Evolutionary conservation across 2,797 vertebrate genomes (phyloP), one percentile per base, ranked within the genome.

Genomic region (Bufotes viridis): DNA sequence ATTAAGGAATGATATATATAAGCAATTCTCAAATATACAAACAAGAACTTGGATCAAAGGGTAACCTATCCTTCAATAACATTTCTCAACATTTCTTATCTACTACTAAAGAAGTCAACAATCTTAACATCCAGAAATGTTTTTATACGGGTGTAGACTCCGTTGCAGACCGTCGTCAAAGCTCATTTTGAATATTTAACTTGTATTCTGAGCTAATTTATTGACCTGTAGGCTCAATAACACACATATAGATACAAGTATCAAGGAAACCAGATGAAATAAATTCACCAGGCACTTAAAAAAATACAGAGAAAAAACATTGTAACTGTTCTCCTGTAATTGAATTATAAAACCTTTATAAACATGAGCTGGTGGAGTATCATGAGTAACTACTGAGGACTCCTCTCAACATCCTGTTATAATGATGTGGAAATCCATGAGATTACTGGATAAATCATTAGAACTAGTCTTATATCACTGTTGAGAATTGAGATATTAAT

Each of bases 381-480:
- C 20, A 78, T 55, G 7, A 49, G 70, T 74, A 49, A 49, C 70
- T 74, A 49, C 24, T 42, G 75, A 51, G 22, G 13, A 78, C 42
- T 24, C 8, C 2, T 24, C 51, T 55, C 22, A 78, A 78, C 18
- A 55, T 53, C 75, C 22, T 78, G 14, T 78, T 24, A 78, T 55
- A 78, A 78, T 78, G 51, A 78, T 78, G 51, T 24, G 2, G 8
- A 78, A 78, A 78, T 55, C 75, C 49, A 78, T 24, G 9, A 24
- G 51, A 78, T 53, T 55, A 22, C 53, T 55, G 20, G 51, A 55
- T 78, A 78, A 78, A 78, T 78, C 75, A 78, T 78, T 78, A 53
- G 51, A 78, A n/a, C 49, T n/a, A 78, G 51, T 55, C 22, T 49
- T 75, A 53, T n/a, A 53, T 55, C 22, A 78, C 22, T 78, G 22